These are phyloP conservation scores for Spicauda simplicius DNA, from an alignment of 2,888 invertebrate species.

Conservation along the genomic window DNA sequence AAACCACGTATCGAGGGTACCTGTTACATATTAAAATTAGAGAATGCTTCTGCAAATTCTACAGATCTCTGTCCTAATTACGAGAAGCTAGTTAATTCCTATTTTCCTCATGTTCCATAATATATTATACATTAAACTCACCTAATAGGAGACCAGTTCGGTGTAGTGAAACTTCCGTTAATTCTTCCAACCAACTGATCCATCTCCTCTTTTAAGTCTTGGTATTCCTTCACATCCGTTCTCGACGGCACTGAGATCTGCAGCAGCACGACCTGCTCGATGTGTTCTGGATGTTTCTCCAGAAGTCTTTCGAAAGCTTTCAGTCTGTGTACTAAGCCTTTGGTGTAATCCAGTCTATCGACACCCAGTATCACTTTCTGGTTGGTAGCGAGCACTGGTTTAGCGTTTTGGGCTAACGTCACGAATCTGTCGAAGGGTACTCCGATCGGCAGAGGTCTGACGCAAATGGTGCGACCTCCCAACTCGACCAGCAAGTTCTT, in stretches of 20 bases:
- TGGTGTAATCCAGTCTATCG: conserved; percentile 95
- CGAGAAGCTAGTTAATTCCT: too few relatives aligned
- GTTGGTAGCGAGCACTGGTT: conserved; percentile 88
- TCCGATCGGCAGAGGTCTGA: conserved; percentile 94
- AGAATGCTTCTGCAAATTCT: too few relatives aligned
- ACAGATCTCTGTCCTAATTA: too few relatives aligned
- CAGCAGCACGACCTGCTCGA: conserved; percentile 91
- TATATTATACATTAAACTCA: too few relatives aligned
- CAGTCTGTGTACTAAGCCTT: conserved; percentile 92
- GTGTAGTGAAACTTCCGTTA: conserved; percentile 94
- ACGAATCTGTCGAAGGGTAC: conserved; percentile 95
- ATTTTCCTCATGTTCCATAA: too few relatives aligned
- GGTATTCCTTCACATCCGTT: conserved; percentile 95
- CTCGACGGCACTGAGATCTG: conserved; percentile 95
- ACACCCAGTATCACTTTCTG: conserved; percentile 94
- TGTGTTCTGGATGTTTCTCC: conserved; percentile 93
- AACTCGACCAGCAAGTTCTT: conserved; percentile 94
- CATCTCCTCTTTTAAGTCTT: conserved; percentile 95
- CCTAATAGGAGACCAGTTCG: conserved; percentile 96
- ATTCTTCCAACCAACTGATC: conserved; percentile 95
- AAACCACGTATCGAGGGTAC: too few relatives aligned
- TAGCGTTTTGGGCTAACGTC: conserved; percentile 89
- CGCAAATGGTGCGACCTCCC: conserved; percentile 93
- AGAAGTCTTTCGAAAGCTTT: conserved; percentile 93
- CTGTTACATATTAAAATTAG: too few relatives aligned